Evolutionary conservation across 2,888 invertebrate species (phyloP).

Genomic region (Ichneumoninae sp.): DNA sequence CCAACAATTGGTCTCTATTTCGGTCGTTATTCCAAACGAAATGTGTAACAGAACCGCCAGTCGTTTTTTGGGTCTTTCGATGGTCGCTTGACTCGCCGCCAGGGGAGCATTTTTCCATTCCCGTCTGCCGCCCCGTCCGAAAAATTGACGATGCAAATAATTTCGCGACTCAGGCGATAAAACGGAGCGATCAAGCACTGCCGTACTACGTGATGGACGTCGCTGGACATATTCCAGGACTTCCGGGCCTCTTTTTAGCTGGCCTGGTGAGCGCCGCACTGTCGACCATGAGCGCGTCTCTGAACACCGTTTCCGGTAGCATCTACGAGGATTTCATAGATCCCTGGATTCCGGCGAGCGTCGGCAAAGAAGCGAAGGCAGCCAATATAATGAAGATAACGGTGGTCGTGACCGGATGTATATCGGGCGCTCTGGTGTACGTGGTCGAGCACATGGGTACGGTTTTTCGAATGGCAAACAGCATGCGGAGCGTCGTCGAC

Average conservation of each 20-base stretch:
- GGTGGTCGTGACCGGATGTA: slow-evolving; percentile 85
- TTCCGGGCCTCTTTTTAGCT: slow-evolving; percentile 91
- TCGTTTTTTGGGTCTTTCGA: no score
- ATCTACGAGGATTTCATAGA: slow-evolving; percentile 88
- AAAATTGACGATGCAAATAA: neutral
- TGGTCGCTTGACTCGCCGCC: no score
- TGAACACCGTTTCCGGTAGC: slow-evolving; percentile 88
- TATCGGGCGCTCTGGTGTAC: slow-evolving; percentile 86
- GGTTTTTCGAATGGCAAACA: slow-evolving; percentile 88
- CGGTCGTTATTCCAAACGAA: no score
- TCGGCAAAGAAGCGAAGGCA: slow-evolving; percentile 85
- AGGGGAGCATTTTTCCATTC: no score
- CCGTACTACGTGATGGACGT: slow-evolving; percentile 91
- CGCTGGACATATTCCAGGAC: slow-evolving; percentile 88
- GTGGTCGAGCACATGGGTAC: slow-evolving; percentile 88
- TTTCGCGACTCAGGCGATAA: slow-evolving; percentile 69
- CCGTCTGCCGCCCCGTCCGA: neutral
- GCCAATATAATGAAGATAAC: slow-evolving; percentile 87
- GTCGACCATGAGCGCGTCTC: slow-evolving; percentile 87
- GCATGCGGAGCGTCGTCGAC: slow-evolving; percentile 88
- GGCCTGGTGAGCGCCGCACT: slow-evolving; percentile 91
- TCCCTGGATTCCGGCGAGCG: slow-evolving; percentile 85
- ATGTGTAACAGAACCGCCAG: no score
- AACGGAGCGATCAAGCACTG: slow-evolving; percentile 86
- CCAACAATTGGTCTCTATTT: no score